A percentile compares a stretch with the other conserved stretches of the same genome.
Conservation (phyloP, 1,140 invertebrate genomes). For the Apis cerana region DNA sequence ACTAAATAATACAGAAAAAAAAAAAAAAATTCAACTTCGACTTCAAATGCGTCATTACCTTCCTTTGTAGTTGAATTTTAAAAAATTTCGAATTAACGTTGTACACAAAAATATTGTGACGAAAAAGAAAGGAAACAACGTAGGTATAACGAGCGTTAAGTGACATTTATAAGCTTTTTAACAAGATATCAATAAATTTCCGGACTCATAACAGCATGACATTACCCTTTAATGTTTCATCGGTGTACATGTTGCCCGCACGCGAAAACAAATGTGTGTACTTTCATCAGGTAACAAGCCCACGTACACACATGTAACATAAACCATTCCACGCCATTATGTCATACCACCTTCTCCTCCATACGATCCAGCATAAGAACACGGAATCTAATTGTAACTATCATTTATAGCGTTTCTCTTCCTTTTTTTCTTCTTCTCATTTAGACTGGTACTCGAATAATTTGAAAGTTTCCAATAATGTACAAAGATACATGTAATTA, state of each 20-base stretch:
- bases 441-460: neutral
- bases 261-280: constrained; percentile 1
- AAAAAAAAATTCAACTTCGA: neutral
- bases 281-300: constrained; percentile 3
- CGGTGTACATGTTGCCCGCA: neutral
- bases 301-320: neutral
- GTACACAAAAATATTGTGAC: neutral
- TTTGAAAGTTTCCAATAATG: neutral
- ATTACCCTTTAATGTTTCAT: constrained; percentile 54
- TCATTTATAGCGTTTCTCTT: neutral
- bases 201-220: constrained; percentile 53
- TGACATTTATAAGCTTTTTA: constrained; percentile 57
- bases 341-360: neutral
- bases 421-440: neutral
- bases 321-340: constrained; percentile 1
- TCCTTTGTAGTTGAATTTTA: neutral
- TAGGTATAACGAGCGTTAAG: constrained; percentile 18
- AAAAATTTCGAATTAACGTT: neutral
- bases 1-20: neutral
- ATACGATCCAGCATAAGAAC: neutral
- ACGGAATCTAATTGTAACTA: neutral
- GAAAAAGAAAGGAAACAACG: constrained; percentile 31
- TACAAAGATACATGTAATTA: neutral
- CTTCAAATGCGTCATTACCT: neutral
- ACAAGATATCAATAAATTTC: constrained; percentile 58